These are phyloP conservation scores for Trachurus trachurus DNA, from an alignment of 2,797 vertebrate species.

Conservation along the genomic window DNA sequence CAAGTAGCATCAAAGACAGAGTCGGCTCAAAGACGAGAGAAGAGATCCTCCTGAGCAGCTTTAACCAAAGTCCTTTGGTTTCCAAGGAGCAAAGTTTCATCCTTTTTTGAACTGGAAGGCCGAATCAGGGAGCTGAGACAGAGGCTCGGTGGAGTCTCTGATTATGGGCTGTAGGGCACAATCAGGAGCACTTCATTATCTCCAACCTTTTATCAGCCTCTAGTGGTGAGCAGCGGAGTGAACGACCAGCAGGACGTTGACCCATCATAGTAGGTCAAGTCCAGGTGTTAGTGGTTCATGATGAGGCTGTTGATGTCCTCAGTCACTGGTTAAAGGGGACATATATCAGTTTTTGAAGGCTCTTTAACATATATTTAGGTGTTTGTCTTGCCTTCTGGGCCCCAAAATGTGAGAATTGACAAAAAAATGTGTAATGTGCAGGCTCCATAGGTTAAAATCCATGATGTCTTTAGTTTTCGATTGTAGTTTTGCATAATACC, in stretches of 20 bases:
- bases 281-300: neutral
- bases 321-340: neutral
- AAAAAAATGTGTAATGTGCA: too few species aligned
- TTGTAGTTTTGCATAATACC: too few species aligned
- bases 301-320: neutral
- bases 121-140: constrained; percentile 12
- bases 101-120: constrained; percentile 10
- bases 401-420: too few species aligned
- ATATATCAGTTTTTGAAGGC: too few species aligned
- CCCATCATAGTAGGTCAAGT: neutral
- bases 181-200: constrained; percentile 31
- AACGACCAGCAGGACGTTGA: neutral
- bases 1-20: constrained; percentile 40
- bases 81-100: constrained; percentile 11
- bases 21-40: constrained; percentile 2
- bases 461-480: too few species aligned
- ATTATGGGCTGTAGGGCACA: constrained; percentile 35
- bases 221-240: neutral
- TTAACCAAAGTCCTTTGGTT: constrained; percentile 20
- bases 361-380: too few species aligned
- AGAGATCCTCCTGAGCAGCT: constrained; percentile 35
- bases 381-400: too few species aligned
- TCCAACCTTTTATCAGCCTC: constrained; percentile 8
- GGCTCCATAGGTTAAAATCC: too few species aligned
- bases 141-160: constrained; percentile 25